Base-by-base conservation (phyloP, 1,140 invertebrate genomes). In the Babylonia areolata region DNA sequence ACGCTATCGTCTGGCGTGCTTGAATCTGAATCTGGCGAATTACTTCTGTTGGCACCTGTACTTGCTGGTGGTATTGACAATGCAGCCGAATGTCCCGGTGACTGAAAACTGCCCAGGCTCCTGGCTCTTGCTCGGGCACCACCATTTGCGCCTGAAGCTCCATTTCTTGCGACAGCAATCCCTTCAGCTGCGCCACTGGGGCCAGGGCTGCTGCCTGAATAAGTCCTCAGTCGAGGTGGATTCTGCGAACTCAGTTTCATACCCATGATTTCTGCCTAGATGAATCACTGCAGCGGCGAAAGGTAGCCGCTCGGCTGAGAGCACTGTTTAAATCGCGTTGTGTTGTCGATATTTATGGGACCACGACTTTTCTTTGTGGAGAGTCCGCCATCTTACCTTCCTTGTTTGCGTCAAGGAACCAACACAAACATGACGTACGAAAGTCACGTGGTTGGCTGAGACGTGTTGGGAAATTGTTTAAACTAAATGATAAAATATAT, bases 351-450 rank as follows among this genome's bases (percentile, higher is more conserved):
- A 84, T 84, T 84, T 84, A 84, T 73, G 82, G 82, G 35, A 75
- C 82, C 3, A 84, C 58, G 35, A 84, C 33, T 46, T 73, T 73
- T 37, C 69, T 69, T 33, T 73, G 40, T 35, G 35, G 42, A 58
- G 82, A 73, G 82, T 84, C 92, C 89, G 92, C 92, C 92, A 93
- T 93, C 89, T 90, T 89, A 77, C 90, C 90, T 93, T 92, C 91
- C 91, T 91, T 92, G 90, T 91, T 93, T 92, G 90, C 90, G 90
- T 90, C 88, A 91, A 87, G 92, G 90, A 91, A 93, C 92, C 91
- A 92, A 92, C 90, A 93, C 91, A 92, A 91, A 91, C 58, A 82
- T 91, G 89, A 91, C 90, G 90, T 90, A 37, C 83, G 6, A 85
- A 78, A 46, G 78, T 64, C 85, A 88, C 40, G 82, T 88, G 85